A percentile compares a stretch with the other conserved stretches of the same genome.
phyloP scores from a whole-genome alignment of 2,113 vertebrate genomes.

The Tichodroma muraria region DNA sequence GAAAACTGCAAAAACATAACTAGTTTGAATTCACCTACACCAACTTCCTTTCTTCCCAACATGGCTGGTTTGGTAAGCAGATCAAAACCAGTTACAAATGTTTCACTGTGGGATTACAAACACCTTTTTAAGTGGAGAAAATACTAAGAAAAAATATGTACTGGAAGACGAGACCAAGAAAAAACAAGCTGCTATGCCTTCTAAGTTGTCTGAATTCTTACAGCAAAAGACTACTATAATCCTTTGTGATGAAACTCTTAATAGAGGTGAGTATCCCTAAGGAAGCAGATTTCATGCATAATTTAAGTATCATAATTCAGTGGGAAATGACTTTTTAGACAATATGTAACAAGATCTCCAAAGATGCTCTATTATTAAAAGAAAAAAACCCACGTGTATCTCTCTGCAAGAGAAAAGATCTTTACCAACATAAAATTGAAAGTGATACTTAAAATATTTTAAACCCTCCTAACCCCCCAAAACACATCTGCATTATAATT shows the following conservation, averaged over 20 bases:
- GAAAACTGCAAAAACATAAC: neutral
- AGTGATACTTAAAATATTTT: neutral
- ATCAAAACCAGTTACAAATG: neutral
- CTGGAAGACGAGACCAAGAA: neutral
- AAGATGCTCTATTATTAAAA: neutral
- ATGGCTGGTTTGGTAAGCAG: neutral
- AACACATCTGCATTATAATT: neutral
- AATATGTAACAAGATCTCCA: neutral
- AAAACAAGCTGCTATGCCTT: neutral
- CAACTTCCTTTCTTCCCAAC: neutral
- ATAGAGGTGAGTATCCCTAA: neutral
- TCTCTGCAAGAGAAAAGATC: neutral
- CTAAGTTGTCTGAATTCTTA: neutral
- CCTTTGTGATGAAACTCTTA: neutral
- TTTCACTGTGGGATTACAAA: neutral
- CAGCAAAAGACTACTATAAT: neutral
- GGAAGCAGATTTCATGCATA: neutral
- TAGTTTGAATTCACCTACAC: neutral
- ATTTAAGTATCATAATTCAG: neutral
- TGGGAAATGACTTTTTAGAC: neutral
- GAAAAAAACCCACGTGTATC: fast-evolving
- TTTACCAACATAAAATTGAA: neutral
- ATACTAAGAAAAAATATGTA: neutral
- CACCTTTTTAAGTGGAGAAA: neutral
- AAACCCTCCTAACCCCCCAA: neutral